A percentile compares a stretch with the other conserved stretches of the same genome.
phyloP scores from a whole-genome alignment of 2,888 invertebrate genomes.

The Lamproptera curius region DNA sequence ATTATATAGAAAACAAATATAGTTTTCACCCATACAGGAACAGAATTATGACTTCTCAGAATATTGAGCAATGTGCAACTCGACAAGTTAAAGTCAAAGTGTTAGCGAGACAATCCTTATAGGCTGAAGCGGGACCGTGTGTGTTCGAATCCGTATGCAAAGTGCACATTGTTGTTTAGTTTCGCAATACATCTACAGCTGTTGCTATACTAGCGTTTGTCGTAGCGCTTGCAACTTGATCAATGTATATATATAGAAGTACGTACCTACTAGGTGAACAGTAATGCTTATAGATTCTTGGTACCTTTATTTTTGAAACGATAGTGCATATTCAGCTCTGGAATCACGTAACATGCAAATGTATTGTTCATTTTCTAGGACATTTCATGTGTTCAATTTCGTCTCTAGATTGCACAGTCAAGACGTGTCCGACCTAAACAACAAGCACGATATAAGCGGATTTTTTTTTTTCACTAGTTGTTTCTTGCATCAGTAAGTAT shows the following conservation, averaged over 20 bases:
- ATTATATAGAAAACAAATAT: background rate
- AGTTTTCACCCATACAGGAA: background rate
- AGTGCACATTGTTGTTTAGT: constrained; percentile 44
- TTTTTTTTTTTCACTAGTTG: background rate
- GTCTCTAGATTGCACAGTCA: constrained; percentile 2
- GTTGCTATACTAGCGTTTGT: constrained; percentile 12
- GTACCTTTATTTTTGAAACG: no score
- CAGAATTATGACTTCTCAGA: background rate
- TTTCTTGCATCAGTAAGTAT: background rate
- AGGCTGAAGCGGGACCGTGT: constrained; percentile 23
- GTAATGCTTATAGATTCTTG: no score
- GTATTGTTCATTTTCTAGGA: constrained; percentile 18
- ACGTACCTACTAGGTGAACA: no score
- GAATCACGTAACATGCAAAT: constrained; percentile 17
- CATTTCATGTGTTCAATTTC: constrained; percentile 3
- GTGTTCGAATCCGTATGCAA: constrained; percentile 51
- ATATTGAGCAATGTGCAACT: background rate
- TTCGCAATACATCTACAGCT: constrained; percentile 34
- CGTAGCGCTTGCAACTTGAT: no score
- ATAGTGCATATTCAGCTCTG: no score
- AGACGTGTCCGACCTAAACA: background rate
- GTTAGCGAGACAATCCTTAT: constrained; percentile 3
- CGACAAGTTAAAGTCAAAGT: constrained; percentile 2
- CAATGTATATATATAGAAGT: no score
- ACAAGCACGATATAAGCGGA: background rate